Conservation (phyloP, 2,888 invertebrate genomes). For the Alloplasta piceator region DNA sequence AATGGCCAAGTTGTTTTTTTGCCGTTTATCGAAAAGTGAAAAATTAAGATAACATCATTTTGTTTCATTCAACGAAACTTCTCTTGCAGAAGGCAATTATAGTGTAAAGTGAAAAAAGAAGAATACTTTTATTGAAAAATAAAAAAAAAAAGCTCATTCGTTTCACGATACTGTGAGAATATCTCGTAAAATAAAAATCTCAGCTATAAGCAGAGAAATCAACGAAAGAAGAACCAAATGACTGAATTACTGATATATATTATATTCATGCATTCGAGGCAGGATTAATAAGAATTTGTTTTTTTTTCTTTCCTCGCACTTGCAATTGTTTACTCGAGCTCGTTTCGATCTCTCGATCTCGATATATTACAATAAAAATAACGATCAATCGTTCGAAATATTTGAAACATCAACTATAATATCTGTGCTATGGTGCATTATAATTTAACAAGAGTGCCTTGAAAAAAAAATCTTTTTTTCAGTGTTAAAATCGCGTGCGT, state of each 20-base stretch:
- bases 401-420: constrained; percentile 16
- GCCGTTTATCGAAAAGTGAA: constrained; percentile 30
- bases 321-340: constrained; percentile 11
- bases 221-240: too few relatives aligned
- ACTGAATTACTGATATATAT: too few relatives aligned
- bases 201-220: too few relatives aligned
- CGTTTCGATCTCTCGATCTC: constrained; percentile 10
- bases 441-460: constrained; percentile 52
- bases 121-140: not conserved
- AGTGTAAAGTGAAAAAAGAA: too few relatives aligned
- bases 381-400: not conserved
- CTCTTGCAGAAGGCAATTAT: too few relatives aligned
- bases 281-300: constrained; percentile 48
- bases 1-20: constrained; percentile 21
- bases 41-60: not conserved
- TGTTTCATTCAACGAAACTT: not conserved
- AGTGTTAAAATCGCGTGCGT: constrained; percentile 68
- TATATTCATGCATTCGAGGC: constrained; percentile 53
- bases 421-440: constrained; percentile 45
- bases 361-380: not conserved
- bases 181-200: constrained; percentile 19
- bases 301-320: not conserved
- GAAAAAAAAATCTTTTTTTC: constrained; percentile 44
- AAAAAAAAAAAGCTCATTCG: not conserved
- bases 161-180: constrained; percentile 27